A percentile compares a stretch with the other conserved stretches of the same genome.
Evolutionary conservation across 1,140 invertebrate species (phyloP).

Genomic region (Metaphire vulgaris): DNA sequence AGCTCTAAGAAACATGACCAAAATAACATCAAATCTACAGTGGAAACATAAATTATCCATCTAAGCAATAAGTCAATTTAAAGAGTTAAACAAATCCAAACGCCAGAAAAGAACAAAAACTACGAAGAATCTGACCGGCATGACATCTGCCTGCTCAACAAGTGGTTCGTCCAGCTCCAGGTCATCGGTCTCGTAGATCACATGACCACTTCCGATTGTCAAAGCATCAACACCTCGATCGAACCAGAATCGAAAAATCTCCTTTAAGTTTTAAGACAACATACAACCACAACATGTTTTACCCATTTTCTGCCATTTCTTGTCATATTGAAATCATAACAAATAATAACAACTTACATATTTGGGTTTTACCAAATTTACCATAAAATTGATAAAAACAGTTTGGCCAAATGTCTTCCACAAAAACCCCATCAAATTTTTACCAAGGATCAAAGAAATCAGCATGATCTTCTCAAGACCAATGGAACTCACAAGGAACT

Average conservation of each 20-base stretch:
- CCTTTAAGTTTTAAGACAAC: neutral
- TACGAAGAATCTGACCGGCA: neutral
- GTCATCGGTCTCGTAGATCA: constrained; percentile 31
- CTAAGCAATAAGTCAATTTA: too few species aligned
- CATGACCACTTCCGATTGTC: constrained; percentile 24
- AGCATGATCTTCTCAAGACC: neutral
- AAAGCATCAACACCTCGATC: constrained; percentile 37
- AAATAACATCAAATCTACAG: too few species aligned
- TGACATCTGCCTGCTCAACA: neutral
- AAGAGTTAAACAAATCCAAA: too few species aligned
- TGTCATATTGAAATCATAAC: neutral
- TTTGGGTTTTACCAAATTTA: neutral
- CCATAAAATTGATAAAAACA: neutral
- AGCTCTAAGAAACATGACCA: too few species aligned
- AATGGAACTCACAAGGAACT: neutral
- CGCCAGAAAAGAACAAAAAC: too few species aligned
- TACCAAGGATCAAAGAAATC: too few species aligned
- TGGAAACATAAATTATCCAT: too few species aligned
- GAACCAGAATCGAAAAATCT: constrained; percentile 34
- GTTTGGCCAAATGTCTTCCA: neutral
- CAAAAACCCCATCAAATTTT: too few species aligned
- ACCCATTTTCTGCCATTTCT: neutral
- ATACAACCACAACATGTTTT: neutral
- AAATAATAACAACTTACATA: neutral
- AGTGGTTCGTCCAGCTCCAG: constrained; percentile 24